phyloP scores from a whole-genome alignment of 2,113 vertebrate species.

The Phoxinus phoxinus region DNA sequence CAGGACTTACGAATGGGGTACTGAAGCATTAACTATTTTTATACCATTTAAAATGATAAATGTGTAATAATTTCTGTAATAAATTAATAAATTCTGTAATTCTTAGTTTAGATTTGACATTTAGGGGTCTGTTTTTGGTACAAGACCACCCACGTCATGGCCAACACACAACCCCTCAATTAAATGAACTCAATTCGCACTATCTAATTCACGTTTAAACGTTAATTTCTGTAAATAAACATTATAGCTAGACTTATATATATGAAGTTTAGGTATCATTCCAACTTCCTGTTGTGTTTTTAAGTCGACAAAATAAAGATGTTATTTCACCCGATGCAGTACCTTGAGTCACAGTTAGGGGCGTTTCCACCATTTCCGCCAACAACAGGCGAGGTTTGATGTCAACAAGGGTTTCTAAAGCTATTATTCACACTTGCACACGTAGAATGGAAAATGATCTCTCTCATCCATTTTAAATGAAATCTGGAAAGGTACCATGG shows the following conservation, averaged over 20 bases:
- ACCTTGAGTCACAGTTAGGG: not conserved
- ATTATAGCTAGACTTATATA: too few species aligned
- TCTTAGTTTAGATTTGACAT: not conserved
- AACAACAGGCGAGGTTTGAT: slow-evolving; percentile 12
- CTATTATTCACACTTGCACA: not conserved
- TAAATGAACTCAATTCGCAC: not conserved
- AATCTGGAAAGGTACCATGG: not conserved
- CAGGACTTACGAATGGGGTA: not conserved
- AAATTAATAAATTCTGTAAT: too few species aligned
- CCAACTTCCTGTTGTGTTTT: not conserved
- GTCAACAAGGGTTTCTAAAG: not conserved
- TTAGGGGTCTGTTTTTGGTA: not conserved
- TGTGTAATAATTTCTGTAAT: not conserved
- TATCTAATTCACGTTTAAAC: not conserved
- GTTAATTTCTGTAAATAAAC: not conserved
- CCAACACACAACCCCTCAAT: not conserved
- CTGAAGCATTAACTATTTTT: not conserved
- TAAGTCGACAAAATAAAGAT: not conserved
- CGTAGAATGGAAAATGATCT: not conserved
- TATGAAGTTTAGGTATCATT: not conserved
- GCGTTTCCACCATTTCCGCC: slow-evolving; percentile 42
- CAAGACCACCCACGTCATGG: slow-evolving; percentile 4
- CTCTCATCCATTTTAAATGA: not conserved
- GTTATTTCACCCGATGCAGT: not conserved
- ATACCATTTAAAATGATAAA: too few species aligned